Evolutionary conservation across 1,140 invertebrate species (phyloP).

Genomic region (Psilanteris sp.): DNA sequence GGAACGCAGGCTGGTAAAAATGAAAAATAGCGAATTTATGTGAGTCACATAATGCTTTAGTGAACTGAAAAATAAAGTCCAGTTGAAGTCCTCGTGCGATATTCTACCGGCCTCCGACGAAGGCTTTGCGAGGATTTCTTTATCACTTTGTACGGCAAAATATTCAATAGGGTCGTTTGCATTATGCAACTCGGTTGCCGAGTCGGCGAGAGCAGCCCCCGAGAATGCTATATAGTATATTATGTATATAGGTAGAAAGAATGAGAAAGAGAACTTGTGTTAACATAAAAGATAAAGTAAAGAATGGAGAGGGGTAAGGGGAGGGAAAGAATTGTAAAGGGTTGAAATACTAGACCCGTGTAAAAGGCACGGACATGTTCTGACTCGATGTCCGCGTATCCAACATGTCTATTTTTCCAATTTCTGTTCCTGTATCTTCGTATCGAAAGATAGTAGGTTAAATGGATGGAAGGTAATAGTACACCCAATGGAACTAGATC

Average conservation of each 20-base stretch:
- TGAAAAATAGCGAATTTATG: constrained; percentile 54
- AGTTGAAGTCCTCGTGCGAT: constrained; percentile 59
- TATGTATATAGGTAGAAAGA: constrained; percentile 64
- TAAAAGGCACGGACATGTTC: constrained; percentile 53
- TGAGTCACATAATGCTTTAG: constrained; percentile 46
- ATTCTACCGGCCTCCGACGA: constrained; percentile 59
- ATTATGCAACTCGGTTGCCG: constrained; percentile 70
- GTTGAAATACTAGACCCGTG: constrained; percentile 59
- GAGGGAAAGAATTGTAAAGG: constrained; percentile 53
- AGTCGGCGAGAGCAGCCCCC: constrained; percentile 46
- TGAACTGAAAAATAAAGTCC: constrained; percentile 61
- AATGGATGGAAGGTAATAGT: constrained; percentile 50
- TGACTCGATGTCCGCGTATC: constrained; percentile 33
- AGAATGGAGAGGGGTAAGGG: constrained; percentile 1
- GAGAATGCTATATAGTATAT: constrained; percentile 59
- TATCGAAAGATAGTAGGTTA: constrained; percentile 41
- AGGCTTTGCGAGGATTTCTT: constrained; percentile 67
- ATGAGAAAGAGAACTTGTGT: constrained; percentile 58
- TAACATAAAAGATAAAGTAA: constrained; percentile 64
- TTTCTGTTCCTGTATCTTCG: constrained; percentile 8
- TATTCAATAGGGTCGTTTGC: constrained; percentile 72
- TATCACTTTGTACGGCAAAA: constrained; percentile 70
- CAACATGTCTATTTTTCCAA: constrained; percentile 11
- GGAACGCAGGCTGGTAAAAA: constrained; percentile 4
- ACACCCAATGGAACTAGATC: no score